Evolutionary conservation across 2,797 vertebrate species (phyloP).

Genomic region (Eleutherodactylus coqui): DNA sequence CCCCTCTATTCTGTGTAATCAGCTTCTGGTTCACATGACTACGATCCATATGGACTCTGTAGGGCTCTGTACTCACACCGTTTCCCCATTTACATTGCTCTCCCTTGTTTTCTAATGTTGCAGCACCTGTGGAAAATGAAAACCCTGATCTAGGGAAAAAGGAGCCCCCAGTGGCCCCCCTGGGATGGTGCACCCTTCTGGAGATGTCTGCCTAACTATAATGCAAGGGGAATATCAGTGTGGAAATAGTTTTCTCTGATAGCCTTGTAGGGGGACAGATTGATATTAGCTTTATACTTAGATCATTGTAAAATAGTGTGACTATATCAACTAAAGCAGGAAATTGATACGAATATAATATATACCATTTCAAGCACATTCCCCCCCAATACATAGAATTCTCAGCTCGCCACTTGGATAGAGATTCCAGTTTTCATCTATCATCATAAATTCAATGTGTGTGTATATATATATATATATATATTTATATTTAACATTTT

Average conservation of each 20-base stretch:
- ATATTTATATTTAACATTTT: conserved; percentile 62
- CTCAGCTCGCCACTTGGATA: conserved; percentile 62
- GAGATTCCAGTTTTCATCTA: conserved; percentile 52
- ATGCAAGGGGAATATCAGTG: conserved; percentile 4
- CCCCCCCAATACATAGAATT: conserved; percentile 32
- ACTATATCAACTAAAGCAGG: conserved; percentile 18
- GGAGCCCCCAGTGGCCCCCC: neutral
- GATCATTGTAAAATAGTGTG: neutral
- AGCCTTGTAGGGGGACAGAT: neutral
- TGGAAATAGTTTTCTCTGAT: neutral
- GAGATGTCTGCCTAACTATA: neutral
- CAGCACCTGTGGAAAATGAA: neutral
- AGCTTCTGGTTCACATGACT: neutral
- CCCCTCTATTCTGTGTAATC: neutral
- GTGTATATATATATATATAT: conserved; percentile 63
- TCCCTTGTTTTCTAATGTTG: neutral
- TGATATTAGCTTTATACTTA: conserved; percentile 23
- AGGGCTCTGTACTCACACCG: neutral
- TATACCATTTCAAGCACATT: conserved; percentile 32
- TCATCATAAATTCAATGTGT: conserved; percentile 59
- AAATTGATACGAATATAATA: conserved; percentile 9
- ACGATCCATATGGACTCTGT: neutral
- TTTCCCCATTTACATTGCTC: neutral
- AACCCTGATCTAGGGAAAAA: neutral
- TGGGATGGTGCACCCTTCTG: neutral